Percentiles rank a stretch among this genome's conserved stretches.
These are phyloP conservation scores for Eumacrocentrus americanus DNA, from an alignment of 2,888 invertebrate species.

Conservation along the genomic window DNA sequence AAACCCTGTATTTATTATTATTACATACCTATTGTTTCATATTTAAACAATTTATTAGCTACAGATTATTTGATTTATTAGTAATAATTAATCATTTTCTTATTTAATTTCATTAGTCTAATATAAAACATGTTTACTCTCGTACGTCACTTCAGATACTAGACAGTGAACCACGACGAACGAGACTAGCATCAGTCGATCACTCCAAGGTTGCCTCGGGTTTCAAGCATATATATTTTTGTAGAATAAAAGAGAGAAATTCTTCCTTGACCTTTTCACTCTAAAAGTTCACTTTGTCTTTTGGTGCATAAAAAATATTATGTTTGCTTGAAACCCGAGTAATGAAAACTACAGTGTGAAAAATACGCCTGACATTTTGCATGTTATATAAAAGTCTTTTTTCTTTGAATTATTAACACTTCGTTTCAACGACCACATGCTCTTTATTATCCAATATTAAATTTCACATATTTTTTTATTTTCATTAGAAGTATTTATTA, in stretches of 20 bases:
- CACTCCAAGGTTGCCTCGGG: not conserved
- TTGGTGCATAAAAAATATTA: not conserved
- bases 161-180: not conserved
- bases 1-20: constrained; percentile 27
- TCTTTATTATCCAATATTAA: no score
- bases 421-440: no score
- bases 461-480: no score
- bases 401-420: no score
- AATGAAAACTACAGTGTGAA: not conserved
- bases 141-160: no score
- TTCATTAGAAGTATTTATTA: no score
- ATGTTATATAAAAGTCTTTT: not conserved
- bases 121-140: no score
- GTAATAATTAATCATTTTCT: no score
- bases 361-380: not conserved
- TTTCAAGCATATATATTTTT: not conserved
- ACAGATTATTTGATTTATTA: no score
- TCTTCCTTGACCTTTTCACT: not conserved
- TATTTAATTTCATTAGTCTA: no score
- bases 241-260: not conserved
- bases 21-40: constrained; percentile 11
- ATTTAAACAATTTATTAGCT: not conserved
- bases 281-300: not conserved
- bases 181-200: not conserved
- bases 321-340: not conserved